phyloP scores from a whole-genome alignment of 2,888 invertebrate genomes.

The Hoplodrina ambigua region DNA sequence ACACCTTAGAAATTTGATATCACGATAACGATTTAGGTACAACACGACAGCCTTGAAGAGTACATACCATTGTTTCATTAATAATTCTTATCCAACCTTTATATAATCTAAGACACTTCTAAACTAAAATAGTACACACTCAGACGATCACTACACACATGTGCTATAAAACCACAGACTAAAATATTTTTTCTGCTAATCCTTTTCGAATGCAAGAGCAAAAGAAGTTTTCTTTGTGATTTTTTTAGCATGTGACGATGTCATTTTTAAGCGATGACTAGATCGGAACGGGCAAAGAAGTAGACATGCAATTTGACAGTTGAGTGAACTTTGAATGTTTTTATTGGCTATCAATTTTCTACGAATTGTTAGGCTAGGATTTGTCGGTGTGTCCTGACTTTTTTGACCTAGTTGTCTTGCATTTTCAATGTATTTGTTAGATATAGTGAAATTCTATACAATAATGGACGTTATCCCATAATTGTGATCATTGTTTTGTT shows the following conservation, averaged over 20 bases:
- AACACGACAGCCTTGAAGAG: slow-evolving; percentile 40
- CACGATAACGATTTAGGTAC: slow-evolving; percentile 32
- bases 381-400: slow-evolving; percentile 21
- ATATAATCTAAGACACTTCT: slow-evolving; percentile 38
- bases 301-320: slow-evolving; percentile 69
- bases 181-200: slow-evolving; percentile 39
- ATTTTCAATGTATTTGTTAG: background rate
- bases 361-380: slow-evolving; percentile 18
- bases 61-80: slow-evolving; percentile 34
- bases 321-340: slow-evolving; percentile 67
- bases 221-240: slow-evolving; percentile 43
- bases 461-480: too few species aligned
- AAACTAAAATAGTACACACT: slow-evolving; percentile 55
- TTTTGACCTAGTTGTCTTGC: slow-evolving; percentile 31
- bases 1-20: slow-evolving; percentile 43
- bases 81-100: slow-evolving; percentile 54
- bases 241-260: slow-evolving; percentile 66
- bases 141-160: slow-evolving; percentile 53
- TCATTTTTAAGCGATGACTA: slow-evolving; percentile 57
- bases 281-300: slow-evolving; percentile 69
- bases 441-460: too few species aligned
- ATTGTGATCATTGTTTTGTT: too few species aligned
- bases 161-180: slow-evolving; percentile 58
- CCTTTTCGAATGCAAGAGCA: slow-evolving; percentile 39
- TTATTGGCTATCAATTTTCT: slow-evolving; percentile 23